These are phyloP conservation scores for Lamellibrachia satsuma DNA, from an alignment of 2,888 invertebrate species.

Conservation along the genomic window DNA sequence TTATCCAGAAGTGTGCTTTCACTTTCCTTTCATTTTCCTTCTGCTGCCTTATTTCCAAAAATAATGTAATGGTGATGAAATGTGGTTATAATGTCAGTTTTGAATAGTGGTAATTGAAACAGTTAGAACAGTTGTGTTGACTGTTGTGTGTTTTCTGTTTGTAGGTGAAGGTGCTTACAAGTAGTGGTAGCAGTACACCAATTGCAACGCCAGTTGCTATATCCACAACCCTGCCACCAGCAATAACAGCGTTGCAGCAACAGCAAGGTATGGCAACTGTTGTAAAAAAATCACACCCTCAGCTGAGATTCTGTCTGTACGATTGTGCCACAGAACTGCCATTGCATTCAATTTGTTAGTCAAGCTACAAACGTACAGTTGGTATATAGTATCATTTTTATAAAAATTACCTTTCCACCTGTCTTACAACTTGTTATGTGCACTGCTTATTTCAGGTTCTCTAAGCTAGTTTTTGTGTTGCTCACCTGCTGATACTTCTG, in stretches of 20 bases:
- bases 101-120: not conserved
- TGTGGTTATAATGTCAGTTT: too few relatives aligned
- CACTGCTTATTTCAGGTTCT: not conserved
- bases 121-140: not conserved
- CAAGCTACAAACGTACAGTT: not conserved
- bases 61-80: too few relatives aligned
- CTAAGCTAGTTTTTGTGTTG: not conserved
- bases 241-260: constrained; percentile 71
- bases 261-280: not conserved
- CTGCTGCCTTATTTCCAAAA: too few relatives aligned
- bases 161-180: constrained; percentile 74
- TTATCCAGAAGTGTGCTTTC: not conserved
- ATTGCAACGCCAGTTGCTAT: constrained; percentile 71
- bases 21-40: too few relatives aligned
- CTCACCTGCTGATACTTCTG: not conserved
- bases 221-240: constrained; percentile 72
- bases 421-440: constrained; percentile 5
- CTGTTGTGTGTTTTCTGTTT: not conserved
- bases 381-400: not conserved
- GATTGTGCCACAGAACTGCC: not conserved
- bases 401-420: not conserved
- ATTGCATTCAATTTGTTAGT: not conserved
- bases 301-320: not conserved
- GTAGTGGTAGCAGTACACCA: constrained; percentile 65
- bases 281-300: not conserved